A percentile compares a stretch with the other conserved stretches of the same genome.
phyloP scores from a whole-genome alignment of 2,888 invertebrate species.

The Melieria crassipennis region DNA sequence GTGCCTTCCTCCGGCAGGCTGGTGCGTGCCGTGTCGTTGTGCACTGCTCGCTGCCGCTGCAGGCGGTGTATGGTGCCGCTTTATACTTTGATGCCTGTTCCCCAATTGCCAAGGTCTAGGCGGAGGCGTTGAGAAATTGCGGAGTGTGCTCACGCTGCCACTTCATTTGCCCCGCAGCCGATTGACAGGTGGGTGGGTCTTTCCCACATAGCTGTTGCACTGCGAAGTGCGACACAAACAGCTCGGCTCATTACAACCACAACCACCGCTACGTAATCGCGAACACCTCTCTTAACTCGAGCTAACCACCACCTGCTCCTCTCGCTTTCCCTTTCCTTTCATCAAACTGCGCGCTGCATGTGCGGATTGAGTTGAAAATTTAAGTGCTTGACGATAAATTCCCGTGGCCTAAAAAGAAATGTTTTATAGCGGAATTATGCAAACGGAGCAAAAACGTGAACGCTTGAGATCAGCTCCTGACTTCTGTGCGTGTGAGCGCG shows the following conservation, averaged over 20 bases:
- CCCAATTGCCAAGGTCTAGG: not conserved
- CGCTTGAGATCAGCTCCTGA: no score
- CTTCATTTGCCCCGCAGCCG: conserved; percentile 20
- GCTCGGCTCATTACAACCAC: no score
- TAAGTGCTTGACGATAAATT: conserved; percentile 19
- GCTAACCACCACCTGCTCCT: no score
- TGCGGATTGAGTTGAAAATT: conserved; percentile 3
- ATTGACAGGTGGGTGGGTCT: conserved; percentile 20
- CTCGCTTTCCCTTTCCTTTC: no score
- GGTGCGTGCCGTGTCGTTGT: not conserved
- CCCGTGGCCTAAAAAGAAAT: conserved; percentile 31
- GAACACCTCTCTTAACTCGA: no score
- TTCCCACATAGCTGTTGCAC: not conserved
- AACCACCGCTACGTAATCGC: no score
- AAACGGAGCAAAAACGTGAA: conserved; percentile 9
- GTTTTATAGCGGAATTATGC: conserved; percentile 43
- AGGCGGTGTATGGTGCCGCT: conserved; percentile 22
- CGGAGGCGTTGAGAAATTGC: not conserved
- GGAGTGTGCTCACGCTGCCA: not conserved
- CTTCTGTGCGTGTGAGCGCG: no score
- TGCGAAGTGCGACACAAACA: not conserved
- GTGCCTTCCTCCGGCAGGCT: not conserved
- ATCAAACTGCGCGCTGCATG: not conserved
- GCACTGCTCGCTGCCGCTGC: conserved; percentile 8
- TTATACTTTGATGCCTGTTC: conserved; percentile 23